Base-by-base conservation (phyloP, 2,888 invertebrate genomes). In the Ormyrus nitidulus region DNA sequence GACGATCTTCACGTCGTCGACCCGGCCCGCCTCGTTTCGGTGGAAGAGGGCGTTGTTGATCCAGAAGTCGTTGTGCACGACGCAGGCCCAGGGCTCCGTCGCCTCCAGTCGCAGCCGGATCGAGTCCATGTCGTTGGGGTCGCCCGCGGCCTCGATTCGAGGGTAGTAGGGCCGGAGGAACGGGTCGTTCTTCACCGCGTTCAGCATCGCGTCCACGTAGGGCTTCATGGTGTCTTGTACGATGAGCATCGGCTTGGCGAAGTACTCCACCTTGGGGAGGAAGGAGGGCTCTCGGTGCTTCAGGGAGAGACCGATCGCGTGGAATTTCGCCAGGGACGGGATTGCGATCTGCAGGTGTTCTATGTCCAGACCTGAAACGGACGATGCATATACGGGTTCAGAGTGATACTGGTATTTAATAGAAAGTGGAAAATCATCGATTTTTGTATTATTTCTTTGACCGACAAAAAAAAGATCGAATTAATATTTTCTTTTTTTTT, bases 21-120 rank as follows among this genome's bases (percentile, higher is more conserved):
- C 91, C 13, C 86, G 84, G 5, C 83, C 83, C 19, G 84, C 84
- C 9, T 62, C 49, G 87, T 93, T 91, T 69, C 91, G 90, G 77
- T 91, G 88, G 11, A 93, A 88, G 92, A 94, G 92, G 0, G 93
- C 91, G 82, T 94, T 94, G 85, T 93, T 94, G 10, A 92, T 91
- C 94, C 94, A 94, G 74, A 93, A 91, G 86, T 94, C 81, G 19
- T 46, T 34, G 58, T 81, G 81, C 0, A 68, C 59, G 3, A 73
- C 49, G 48, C 79, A 76, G 2, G 78, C 77, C 81, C 81, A 81
- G 3, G 73, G 70, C 48, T 78, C 54, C 5, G 59, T 56, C 2
- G 64, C 13, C 0, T 65, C 59, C 10, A 75, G 11, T 3, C 2
- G 4, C 49, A 5, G n/a, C 10, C n/a, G 69, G 19, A 58, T 64